Evolutionary conservation across 2,113 vertebrate species (phyloP).

Genomic region (Antigone vipio): DNA sequence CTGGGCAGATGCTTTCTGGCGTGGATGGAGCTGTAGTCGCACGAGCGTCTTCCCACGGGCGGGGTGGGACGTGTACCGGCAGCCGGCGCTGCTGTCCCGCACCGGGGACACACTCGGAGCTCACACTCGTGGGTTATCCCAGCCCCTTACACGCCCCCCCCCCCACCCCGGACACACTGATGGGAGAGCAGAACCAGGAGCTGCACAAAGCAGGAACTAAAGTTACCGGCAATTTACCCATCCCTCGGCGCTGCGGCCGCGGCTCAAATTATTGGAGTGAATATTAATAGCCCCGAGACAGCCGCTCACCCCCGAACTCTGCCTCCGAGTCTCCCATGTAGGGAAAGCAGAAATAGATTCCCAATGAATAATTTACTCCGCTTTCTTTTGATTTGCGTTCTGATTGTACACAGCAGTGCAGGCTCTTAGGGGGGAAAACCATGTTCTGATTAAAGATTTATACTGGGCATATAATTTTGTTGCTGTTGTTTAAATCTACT

Average conservation of each 20-base stretch:
- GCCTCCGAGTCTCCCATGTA: not conserved
- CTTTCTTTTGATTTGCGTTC: not conserved
- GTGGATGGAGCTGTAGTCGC: accelerated
- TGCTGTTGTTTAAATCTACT: not conserved
- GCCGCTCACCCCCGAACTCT: not conserved
- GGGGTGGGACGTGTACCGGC: not conserved
- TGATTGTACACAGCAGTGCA: not conserved
- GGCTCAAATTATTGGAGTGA: not conserved
- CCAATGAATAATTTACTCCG: not conserved
- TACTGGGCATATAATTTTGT: not conserved
- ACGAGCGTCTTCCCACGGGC: accelerated
- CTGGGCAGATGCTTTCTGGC: accelerated
- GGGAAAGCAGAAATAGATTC: not conserved
- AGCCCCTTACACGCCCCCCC: no score
- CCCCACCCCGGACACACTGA: accelerated
- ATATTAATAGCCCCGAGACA: not conserved
- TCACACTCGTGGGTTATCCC: accelerated
- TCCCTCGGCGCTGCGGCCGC: accelerated
- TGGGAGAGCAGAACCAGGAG: not conserved
- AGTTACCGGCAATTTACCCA: accelerated
- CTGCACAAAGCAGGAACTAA: not conserved
- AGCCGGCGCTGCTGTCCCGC: accelerated
- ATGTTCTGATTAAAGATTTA: slow-evolving; percentile 36
- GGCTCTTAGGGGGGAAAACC: not conserved
- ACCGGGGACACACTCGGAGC: no score